A percentile compares a stretch with the other conserved stretches of the same genome.
phyloP scores from a whole-genome alignment of 1,140 invertebrate genomes.

The Cepaea nemoralis region DNA sequence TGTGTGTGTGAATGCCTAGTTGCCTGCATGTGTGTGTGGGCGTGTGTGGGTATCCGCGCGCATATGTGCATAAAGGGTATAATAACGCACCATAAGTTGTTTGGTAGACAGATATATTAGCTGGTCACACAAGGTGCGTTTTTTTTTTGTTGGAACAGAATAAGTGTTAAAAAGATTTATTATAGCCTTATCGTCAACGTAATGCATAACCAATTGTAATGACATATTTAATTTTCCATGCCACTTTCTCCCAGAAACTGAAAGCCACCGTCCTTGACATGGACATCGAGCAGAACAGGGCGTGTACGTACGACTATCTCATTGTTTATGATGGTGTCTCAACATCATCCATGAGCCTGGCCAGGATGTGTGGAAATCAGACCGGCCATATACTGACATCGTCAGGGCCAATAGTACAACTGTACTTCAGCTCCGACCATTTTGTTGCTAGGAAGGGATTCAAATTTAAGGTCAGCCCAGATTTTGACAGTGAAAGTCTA shows the following conservation, averaged over 20 bases:
- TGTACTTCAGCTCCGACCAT: not conserved
- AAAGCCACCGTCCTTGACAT: not conserved
- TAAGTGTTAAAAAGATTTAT: too few relatives aligned
- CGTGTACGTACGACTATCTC: not conserved
- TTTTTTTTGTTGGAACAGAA: too few relatives aligned
- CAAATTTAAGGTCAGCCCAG: not conserved
- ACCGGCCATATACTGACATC: not conserved
- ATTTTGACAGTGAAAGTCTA: not conserved
- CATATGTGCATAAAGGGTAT: too few relatives aligned
- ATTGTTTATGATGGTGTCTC: conserved; percentile 3
- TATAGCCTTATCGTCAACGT: too few relatives aligned
- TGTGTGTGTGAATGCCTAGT: too few relatives aligned
- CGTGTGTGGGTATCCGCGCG: too few relatives aligned
- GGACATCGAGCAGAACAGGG: not conserved
- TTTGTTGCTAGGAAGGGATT: not conserved
- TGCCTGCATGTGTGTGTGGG: too few relatives aligned
- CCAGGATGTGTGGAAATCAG: not conserved
- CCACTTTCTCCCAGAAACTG: not conserved
- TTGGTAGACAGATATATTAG: too few relatives aligned
- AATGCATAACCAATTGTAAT: not conserved
- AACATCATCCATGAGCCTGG: not conserved
- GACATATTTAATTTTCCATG: not conserved
- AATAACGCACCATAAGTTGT: too few relatives aligned
- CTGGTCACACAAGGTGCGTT: too few relatives aligned
- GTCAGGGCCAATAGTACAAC: not conserved